Base-by-base conservation (phyloP, 2,113 vertebrate genomes). In the Semnornis frantzii region DNA sequence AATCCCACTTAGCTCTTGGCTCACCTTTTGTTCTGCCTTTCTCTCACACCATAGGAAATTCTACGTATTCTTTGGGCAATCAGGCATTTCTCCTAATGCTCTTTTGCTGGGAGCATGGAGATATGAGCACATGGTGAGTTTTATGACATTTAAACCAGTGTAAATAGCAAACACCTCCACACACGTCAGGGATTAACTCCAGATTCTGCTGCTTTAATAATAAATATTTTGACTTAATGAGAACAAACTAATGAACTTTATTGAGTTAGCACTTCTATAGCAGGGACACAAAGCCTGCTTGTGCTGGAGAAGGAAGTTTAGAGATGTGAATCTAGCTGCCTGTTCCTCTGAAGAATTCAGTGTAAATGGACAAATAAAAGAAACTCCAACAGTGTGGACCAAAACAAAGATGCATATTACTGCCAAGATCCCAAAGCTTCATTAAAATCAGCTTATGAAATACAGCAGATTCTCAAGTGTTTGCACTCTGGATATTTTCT, bases 21-120 rank as follows among this genome's bases (percentile, higher is more conserved):
- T 95, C 94, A 89, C 79, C 84, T 92, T 96, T 93, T 85, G 84
- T 91, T 89, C 89, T 83, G 84, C 74, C 60, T 83, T 89, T 64
- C 85, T 87, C 82, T 89, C 64, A 15, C 64, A 10, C 69, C n/a
- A 82, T 2, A 28, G 80, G 85, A 82, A 89, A 60, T 85, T 64
- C 75, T 80, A 15, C 4, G 2, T 60, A 39, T 44, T 85, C 85
- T 64, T 85, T 21, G 25, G 79, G 37, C 72, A 73, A 27, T 85
- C 82, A 17, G 44, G 68, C 33, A 27, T 15, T 87, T 42, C 74
- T 66, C 6, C 39, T 24, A 62, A 8, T 7, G 75, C 68, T 63
- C 12, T 31, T 90, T 58, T 60, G 33, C 77, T 82, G 75, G 60
- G 72, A 89, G 60, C 46, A n/a, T 0, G 8, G 71, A 66, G 82